phyloP scores from a whole-genome alignment of 2,113 vertebrate genomes.

The Ailuropoda melanoleuca region DNA sequence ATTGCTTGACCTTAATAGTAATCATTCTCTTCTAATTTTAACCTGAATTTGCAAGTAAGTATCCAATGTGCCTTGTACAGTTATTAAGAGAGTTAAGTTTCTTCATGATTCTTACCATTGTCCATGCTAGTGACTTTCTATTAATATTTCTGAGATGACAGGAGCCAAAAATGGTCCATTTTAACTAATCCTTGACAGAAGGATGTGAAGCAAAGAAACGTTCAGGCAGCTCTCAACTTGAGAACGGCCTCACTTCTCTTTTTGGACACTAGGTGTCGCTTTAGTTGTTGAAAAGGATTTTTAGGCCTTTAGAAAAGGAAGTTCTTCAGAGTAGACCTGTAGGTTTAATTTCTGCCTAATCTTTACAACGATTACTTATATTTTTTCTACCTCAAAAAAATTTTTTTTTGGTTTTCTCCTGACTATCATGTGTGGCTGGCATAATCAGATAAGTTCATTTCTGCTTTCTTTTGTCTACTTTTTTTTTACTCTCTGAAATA shows the following conservation, averaged over 20 bases:
- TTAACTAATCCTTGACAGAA: not conserved
- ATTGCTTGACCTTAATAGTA: not conserved
- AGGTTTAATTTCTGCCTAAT: not conserved
- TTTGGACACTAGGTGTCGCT: constrained; percentile 37
- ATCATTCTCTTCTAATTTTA: not conserved
- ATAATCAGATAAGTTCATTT: not conserved
- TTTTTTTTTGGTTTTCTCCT: not conserved
- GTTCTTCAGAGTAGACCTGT: not conserved
- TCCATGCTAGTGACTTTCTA: not conserved
- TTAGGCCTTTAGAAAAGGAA: not conserved
- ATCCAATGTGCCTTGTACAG: not conserved
- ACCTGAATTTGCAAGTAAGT: not conserved
- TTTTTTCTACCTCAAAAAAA: not conserved
- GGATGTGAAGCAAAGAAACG: no score
- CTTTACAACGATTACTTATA: not conserved
- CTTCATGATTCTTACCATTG: not conserved
- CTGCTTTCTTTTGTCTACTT: not conserved
- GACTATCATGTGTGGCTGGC: no score
- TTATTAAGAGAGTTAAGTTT: not conserved
- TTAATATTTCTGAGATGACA: not conserved
- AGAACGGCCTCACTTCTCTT: not conserved
- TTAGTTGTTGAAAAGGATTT: not conserved
- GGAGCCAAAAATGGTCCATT: not conserved
- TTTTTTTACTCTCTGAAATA: not conserved
- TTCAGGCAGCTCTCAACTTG: not conserved